Base-by-base conservation (phyloP, 2,797 vertebrate species). In the Steatocranus sp. region DNA sequence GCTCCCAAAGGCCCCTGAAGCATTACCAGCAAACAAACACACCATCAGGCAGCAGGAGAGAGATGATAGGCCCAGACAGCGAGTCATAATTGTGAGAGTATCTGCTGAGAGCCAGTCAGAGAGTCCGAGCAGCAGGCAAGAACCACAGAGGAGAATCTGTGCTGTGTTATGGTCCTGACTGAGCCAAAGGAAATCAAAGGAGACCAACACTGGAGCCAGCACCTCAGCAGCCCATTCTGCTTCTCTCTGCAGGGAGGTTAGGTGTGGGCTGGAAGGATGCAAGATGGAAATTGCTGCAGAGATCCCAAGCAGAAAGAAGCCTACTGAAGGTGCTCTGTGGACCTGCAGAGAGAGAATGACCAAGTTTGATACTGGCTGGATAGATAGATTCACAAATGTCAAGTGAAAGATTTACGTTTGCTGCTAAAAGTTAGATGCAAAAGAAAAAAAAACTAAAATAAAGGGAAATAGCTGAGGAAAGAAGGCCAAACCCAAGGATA, bases 131-230 rank as follows among this genome's bases (percentile, higher is more conserved):
- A 97, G 85, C 79, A 95, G 83, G 7, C 92, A 93, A 25, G 95
- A 94, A 76, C 96, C 95, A 51, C 87, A 87, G 79, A 97, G 91
- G 41, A 97, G 93, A 30, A 94, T 63, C 12, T 91, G 77, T 4
- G 96, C 95, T 0, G 96, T 97, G 91, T 89, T 91, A 82, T 20
- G 91, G 86, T 97, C 96, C 48, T 95, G 89, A 23, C 96, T 96
- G 56, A 96, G 93, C 95, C 96, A 97, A 75, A 97, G 91, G 81
- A 95, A 95, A 58, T 95, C 95, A 23, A 96, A 97, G 36, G 96
- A 93, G 34, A 94, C 87, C 74, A 97, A 86, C 0, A 84, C 91
- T 1, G 96, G 94, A 46, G 94, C 92, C 75, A 97, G 81, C 36
- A 95, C 85, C 75, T 95, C 91, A 0, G 87, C 81, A 0, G 92